Evolutionary conservation across 2,113 vertebrate species (phyloP), one percentile per base, ranked within the genome.

Genomic region (Ovis canadensis): DNA sequence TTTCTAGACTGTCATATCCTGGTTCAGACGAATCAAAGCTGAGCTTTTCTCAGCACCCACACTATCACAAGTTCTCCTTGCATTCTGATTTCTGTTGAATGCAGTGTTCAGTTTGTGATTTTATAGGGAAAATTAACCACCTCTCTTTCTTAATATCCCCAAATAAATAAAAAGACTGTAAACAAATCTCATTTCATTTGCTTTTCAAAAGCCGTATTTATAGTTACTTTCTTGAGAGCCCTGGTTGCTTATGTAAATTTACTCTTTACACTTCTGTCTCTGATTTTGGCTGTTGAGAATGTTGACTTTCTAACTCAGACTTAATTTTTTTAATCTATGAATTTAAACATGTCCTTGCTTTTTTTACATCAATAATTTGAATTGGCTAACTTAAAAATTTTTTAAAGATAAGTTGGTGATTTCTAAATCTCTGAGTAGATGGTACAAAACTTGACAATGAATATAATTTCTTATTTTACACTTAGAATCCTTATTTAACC

Each of bases 401-500:
- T 93, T 2, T 59, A 78, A 92, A 59, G 23, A 59, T 48, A 90
- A 54, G 71, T 85, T 54, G 45, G 14, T 52, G 91, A 40, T 88
- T 96, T 95, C 33, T 88, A 11, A 82, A 74, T 96, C 27, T 95
- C 4, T 40, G 60, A 93, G 13, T 94, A 74, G n/a, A 50, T 97
- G n/a, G 14, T 87, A 17, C 92, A 85, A 90, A 77, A 48, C 14
- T 16, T 62, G 62, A 84, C 27, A 64, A 2, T 85, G 29, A 93
- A 57, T 90, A 31, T 88, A 81, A 93, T 45, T 95, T 96, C 25
- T 84, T 84, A 52, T 93, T 94, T 96, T 95, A 31, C 19, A 60
- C 99, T 25, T 98, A 99, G 99, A 99, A 97, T 99, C 99, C 7
- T 98, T 99, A 96, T 99, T 99, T 96, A 99, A 99, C 98, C 99